Percentiles rank a stretch among this genome's conserved stretches.
These are phyloP conservation scores for Brachylomia viminalis DNA, from an alignment of 2,888 invertebrate species.

Conservation along the genomic window DNA sequence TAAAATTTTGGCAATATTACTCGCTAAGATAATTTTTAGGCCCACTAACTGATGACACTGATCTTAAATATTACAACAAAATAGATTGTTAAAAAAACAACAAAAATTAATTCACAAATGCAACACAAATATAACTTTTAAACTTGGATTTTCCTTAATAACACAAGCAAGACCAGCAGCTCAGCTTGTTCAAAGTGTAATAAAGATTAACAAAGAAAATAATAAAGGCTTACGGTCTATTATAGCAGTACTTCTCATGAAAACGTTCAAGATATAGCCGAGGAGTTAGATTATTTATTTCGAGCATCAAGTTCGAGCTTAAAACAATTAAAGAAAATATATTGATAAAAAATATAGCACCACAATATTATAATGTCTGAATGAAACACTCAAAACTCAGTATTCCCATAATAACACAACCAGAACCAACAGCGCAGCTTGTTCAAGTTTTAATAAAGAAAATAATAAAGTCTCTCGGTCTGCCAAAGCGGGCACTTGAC, in stretches of 20 bases:
- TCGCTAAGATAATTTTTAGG: background rate
- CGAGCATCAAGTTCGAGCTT: constrained; percentile 65
- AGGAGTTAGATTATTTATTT: constrained; percentile 62
- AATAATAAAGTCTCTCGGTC: constrained; percentile 39
- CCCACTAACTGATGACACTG: background rate
- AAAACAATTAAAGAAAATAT: background rate
- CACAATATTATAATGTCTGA: background rate
- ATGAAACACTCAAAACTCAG: background rate
- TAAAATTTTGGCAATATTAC: background rate
- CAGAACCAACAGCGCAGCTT: background rate
- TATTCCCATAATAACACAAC: constrained; percentile 5
- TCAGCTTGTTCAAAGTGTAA: background rate
- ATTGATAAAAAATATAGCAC: too few relatives aligned
- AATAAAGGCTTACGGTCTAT: constrained; percentile 23
- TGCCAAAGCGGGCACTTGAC: constrained; percentile 40
- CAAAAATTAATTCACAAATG: background rate
- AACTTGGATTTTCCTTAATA: background rate
- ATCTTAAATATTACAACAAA: background rate
- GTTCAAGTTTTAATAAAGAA: constrained; percentile 27
- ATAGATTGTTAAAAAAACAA: background rate
- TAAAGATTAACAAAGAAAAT: constrained; percentile 45
- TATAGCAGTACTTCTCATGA: constrained; percentile 41
- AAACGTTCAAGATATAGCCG: constrained; percentile 34
- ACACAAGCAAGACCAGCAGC: background rate
- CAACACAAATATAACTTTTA: background rate